Percentiles rank a stretch among this genome's conserved stretches.
Evolutionary conservation across 2,113 vertebrate species (phyloP).

Genomic region (Myanophis thanlyinensis): DNA sequence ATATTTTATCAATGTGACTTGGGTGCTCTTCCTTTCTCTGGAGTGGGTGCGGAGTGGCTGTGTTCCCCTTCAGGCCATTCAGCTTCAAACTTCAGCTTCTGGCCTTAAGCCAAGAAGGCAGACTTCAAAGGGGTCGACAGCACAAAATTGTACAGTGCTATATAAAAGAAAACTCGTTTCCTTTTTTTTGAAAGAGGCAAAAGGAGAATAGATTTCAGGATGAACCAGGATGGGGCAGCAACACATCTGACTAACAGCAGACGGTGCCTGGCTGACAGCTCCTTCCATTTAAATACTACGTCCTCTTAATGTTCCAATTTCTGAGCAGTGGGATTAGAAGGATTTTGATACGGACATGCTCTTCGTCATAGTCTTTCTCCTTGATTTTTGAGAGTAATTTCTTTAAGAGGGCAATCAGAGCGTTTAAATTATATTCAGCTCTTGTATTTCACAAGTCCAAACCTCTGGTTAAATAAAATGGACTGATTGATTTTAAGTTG

Average conservation of each 20-base stretch:
- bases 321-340: background rate
- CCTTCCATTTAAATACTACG: background rate
- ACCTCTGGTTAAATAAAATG: background rate
- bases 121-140: background rate
- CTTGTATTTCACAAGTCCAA: background rate
- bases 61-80: background rate
- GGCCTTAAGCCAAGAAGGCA: background rate
- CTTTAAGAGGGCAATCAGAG: background rate
- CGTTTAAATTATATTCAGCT: background rate
- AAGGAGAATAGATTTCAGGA: background rate
- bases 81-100: background rate
- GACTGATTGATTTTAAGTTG: background rate
- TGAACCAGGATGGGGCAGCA: background rate
- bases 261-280: background rate
- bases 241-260: background rate
- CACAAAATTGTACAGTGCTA: background rate
- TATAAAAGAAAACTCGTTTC: background rate
- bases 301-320: background rate
- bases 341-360: background rate
- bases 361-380: background rate
- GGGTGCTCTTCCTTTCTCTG: background rate
- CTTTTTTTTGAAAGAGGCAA: background rate
- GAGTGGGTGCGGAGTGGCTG: background rate
- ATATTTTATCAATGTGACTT: background rate
- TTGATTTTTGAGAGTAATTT: background rate